Evolutionary conservation across 2,888 invertebrate genomes (phyloP).

Genomic region (Thalpophila matura): DNA sequence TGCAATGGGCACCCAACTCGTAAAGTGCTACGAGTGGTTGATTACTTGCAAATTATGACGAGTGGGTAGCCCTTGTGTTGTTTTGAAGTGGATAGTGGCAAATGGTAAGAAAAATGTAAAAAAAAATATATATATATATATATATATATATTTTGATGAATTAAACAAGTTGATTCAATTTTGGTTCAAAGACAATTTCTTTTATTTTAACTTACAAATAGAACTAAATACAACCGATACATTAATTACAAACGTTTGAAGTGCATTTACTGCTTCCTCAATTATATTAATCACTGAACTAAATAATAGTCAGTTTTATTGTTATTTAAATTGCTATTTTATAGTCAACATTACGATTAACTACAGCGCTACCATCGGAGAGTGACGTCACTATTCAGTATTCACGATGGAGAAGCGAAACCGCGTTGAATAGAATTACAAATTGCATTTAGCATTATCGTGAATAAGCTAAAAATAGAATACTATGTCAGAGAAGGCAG

Average conservation of each 20-base stretch:
- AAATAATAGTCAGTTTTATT: constrained; percentile 54
- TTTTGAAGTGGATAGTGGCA: not conserved
- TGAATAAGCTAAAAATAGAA: constrained; percentile 68
- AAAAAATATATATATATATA: no score
- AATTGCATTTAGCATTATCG: constrained; percentile 62
- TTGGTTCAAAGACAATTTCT: not conserved
- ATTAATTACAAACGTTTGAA: constrained; percentile 47
- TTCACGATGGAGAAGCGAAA: constrained; percentile 41
- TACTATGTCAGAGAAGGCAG: constrained; percentile 58
- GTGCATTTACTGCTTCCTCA: constrained; percentile 56
- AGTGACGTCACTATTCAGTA: constrained; percentile 59
- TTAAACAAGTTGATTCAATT: not conserved
- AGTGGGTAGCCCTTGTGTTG: constrained; percentile 1
- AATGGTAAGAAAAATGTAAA: not conserved
- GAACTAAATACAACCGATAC: not conserved
- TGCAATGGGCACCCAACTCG: not conserved
- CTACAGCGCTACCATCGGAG: constrained; percentile 16
- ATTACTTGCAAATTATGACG: constrained; percentile 23
- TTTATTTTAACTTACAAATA: constrained; percentile 2
- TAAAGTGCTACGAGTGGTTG: constrained; percentile 5
- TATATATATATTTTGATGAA: not conserved
- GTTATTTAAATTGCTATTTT: constrained; percentile 54
- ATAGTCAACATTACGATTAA: constrained; percentile 46
- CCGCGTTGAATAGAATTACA: constrained; percentile 59
- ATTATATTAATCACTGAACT: constrained; percentile 43